These are phyloP conservation scores for Anthrax anthrax DNA, from an alignment of 2,888 invertebrate genomes.

Conservation along the genomic window DNA sequence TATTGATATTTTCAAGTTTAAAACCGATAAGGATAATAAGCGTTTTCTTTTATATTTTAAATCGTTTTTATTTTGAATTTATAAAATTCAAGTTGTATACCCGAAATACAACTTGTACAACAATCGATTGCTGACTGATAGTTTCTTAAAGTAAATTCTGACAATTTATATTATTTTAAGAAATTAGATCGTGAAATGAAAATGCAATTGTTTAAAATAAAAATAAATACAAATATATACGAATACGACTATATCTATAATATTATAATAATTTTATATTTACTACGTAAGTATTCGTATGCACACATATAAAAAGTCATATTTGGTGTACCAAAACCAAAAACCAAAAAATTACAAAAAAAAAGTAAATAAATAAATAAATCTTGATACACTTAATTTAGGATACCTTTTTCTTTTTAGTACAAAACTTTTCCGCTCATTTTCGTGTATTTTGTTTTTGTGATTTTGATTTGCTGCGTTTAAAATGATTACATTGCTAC, in stretches of 20 bases:
- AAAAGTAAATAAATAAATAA: background rate
- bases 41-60: too few relatives aligned
- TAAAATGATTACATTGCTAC: too few relatives aligned
- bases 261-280: too few relatives aligned
- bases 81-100: background rate
- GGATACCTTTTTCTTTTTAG: slow-evolving; percentile 5
- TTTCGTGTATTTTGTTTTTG: too few relatives aligned
- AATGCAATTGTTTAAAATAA: background rate
- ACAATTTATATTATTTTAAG: slow-evolving; percentile 9
- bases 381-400: slow-evolving; percentile 7
- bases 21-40: too few relatives aligned
- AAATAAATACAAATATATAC: background rate
- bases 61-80: too few relatives aligned
- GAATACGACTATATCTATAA: too few relatives aligned
- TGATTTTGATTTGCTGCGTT: too few relatives aligned
- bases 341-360: background rate
- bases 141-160: background rate
- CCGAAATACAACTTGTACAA: background rate
- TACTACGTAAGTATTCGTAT: too few relatives aligned
- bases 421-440: background rate
- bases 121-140: slow-evolving; percentile 5
- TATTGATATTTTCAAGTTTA: too few relatives aligned
- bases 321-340: too few relatives aligned
- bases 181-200: slow-evolving; percentile 7
- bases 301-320: background rate